Conservation (phyloP, 2,113 vertebrate genomes). For the Ailurus styani region DNA sequence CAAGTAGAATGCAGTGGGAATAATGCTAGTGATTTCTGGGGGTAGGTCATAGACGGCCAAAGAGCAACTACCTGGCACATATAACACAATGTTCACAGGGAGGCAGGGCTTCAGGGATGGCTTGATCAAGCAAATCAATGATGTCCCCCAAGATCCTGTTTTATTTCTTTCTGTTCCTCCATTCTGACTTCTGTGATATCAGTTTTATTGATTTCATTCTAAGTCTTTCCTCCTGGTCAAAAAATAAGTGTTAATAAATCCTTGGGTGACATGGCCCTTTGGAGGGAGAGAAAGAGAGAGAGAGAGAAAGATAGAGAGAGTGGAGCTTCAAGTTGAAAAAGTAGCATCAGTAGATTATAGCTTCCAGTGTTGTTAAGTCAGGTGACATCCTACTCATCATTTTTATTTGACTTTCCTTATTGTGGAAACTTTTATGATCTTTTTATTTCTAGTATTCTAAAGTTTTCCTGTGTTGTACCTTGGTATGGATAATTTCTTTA, state of each 20-base stretch:
- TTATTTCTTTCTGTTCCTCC: not conserved
- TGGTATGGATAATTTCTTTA: not conserved
- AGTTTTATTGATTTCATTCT: constrained; percentile 17
- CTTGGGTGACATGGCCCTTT: not conserved
- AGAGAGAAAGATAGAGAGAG: not conserved
- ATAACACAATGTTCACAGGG: not conserved
- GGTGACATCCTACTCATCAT: not conserved
- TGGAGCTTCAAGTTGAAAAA: not conserved
- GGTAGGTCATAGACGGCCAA: not conserved
- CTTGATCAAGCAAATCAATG: not conserved
- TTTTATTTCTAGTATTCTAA: not conserved
- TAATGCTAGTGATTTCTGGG: not conserved
- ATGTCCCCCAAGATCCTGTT: not conserved
- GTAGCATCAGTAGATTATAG: not conserved
- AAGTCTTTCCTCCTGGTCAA: not conserved
- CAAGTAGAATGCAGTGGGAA: not conserved
- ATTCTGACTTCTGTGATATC: not conserved
- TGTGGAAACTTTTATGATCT: not conserved
- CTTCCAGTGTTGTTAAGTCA: not conserved
- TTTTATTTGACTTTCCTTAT: not conserved
- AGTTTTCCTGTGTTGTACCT: not conserved
- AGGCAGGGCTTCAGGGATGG: not conserved
- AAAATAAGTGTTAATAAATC: not conserved
- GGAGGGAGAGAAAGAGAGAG: not conserved
- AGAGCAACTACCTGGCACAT: not conserved